Base-by-base conservation (phyloP, 2,888 invertebrate genomes). In the Ophraella communa region DNA sequence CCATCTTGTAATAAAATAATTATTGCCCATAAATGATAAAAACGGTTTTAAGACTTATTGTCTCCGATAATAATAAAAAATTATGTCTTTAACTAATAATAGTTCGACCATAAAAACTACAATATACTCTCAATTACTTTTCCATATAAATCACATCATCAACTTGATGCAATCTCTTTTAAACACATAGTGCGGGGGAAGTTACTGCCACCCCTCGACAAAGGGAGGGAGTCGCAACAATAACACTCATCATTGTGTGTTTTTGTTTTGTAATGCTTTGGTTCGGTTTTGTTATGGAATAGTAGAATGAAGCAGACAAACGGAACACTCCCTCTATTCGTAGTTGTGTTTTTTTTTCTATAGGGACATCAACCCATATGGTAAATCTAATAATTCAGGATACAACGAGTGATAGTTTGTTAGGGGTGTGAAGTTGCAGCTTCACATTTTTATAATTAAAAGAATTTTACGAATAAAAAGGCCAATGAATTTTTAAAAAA, bases 171-270 rank as follows among this genome's bases (percentile, higher is more conserved):
- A 30, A 30, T 10, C 2, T 10, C 30, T 30, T 30, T 30, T 30
- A 27, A 27, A 27, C 27, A 27, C 8, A 27, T 1, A 1, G 27
- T 27, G 8, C 7, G 8, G 8, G 10, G 10, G 3, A 30, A 30
- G 11, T 17, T 14, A 39, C 14, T 39, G 39, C 17, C 17, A 39
- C 39, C 39, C 39, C 17, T 5, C 17, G 39, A 39, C 14, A 39
- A 17, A 7, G 7, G 17, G 7, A 14, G 14, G 1, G 5, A 39
- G 39, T 39, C 39, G 39, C 17, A 14, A 39, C 39, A 45, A 45
- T 47, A 47, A 47, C 47, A 47, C 47, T 47, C 47, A 47, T 47
- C 47, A 47, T 47, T 47, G 47, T 47, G 21, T 47, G 47, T 47
- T 47, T 47, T 47, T 23, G 21, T 47, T 47, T 47, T 47, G 47